Conservation (phyloP, 2,888 invertebrate genomes). For the Habroteleia sp. region DNA sequence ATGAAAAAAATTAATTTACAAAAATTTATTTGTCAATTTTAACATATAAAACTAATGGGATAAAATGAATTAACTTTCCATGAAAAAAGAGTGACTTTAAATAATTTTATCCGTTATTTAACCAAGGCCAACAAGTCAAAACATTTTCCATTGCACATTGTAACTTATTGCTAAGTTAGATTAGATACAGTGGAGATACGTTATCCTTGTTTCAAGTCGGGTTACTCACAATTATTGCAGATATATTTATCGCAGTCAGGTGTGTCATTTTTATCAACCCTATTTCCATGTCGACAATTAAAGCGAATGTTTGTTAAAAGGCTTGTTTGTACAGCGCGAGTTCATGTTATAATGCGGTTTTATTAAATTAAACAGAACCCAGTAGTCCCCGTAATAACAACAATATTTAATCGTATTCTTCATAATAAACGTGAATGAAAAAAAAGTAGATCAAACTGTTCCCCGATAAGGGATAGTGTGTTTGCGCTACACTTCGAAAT, state of each 20-base stretch:
- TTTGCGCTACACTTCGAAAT: conserved; percentile 76
- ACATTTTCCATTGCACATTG: conserved; percentile 28
- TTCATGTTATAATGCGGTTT: conserved; percentile 12
- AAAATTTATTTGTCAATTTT: too few relatives aligned
- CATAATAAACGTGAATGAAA: conserved; percentile 27
- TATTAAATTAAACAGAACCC: conserved; percentile 29
- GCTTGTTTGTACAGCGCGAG: conserved; percentile 28
- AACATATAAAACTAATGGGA: too few relatives aligned
- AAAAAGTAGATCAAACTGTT: conserved; percentile 48
- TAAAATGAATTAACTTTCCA: too few relatives aligned
- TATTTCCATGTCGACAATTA: conserved; percentile 50
- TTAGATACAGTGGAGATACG: conserved; percentile 56
- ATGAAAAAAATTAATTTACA: too few relatives aligned
- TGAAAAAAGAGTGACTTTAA: too few relatives aligned
- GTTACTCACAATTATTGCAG: conserved; percentile 54
- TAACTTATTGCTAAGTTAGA: conserved; percentile 39
- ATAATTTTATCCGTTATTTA: conserved; percentile 11
- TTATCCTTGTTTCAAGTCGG: conserved; percentile 48
- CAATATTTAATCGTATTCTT: conserved; percentile 26
- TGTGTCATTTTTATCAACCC: conserved; percentile 57
- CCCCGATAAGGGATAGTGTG: conserved; percentile 72
- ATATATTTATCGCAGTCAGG: conserved; percentile 55
- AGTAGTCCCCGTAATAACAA: conserved; percentile 31
- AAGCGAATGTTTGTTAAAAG: conserved; percentile 47
- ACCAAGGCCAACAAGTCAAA: conserved; percentile 30